phyloP scores from a whole-genome alignment of 2,113 vertebrate species.

The Orycteropus afer region DNA sequence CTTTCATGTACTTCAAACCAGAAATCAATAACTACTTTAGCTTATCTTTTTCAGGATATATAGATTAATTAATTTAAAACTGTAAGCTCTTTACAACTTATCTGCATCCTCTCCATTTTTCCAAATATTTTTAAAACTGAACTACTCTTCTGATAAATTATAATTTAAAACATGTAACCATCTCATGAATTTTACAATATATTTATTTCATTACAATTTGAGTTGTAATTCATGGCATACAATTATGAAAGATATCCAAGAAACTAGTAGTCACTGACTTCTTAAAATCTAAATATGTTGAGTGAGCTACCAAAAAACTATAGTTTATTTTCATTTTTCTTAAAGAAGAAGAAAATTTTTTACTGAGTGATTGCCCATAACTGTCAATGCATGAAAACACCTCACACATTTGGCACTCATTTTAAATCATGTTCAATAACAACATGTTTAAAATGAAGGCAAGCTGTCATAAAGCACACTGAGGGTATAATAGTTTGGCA shows the following conservation, averaged over 20 bases:
- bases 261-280: not conserved
- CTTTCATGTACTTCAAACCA: not conserved
- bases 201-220: not conserved
- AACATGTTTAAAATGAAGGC: slow-evolving; percentile 59
- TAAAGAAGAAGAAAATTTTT: slow-evolving; percentile 25
- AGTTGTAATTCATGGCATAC: not conserved
- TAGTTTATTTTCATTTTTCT: slow-evolving; percentile 61
- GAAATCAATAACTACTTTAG: not conserved
- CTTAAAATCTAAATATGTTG: not conserved
- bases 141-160: not conserved
- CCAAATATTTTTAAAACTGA: not conserved
- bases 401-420: slow-evolving; percentile 23
- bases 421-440: slow-evolving; percentile 42
- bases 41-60: slow-evolving; percentile 4
- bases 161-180: not conserved
- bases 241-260: not conserved
- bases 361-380: slow-evolving; percentile 28
- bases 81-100: not conserved
- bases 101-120: not conserved
- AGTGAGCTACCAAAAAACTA: not conserved
- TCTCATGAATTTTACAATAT: not conserved
- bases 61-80: not conserved
- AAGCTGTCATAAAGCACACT: slow-evolving; percentile 61
- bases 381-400: not conserved
- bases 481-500: slow-evolving; percentile 7